Conservation (phyloP, 2,888 invertebrate species). For the Drosophila picticornis region DNA sequence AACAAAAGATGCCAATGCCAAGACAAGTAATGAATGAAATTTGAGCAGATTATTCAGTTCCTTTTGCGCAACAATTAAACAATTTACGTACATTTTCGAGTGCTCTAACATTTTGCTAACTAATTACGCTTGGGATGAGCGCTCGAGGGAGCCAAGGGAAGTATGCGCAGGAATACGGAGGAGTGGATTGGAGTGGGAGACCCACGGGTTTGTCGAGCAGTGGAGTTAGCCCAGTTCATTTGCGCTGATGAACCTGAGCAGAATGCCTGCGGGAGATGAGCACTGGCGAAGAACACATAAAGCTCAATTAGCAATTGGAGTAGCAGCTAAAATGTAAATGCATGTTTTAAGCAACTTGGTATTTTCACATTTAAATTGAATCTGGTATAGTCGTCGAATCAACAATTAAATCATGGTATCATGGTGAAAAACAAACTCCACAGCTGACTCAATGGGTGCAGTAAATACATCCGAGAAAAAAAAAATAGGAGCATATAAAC, state of each 20-base stretch:
- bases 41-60: slow-evolving; percentile 76
- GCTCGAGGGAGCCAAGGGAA: not conserved
- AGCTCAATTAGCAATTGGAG: slow-evolving; percentile 46
- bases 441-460: not conserved
- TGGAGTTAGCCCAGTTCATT: slow-evolving; percentile 51
- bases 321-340: slow-evolving; percentile 5
- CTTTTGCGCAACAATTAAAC: slow-evolving; percentile 78
- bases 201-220: slow-evolving; percentile 11
- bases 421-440: not conserved
- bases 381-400: not conserved
- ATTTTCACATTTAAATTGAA: not conserved
- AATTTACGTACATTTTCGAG: slow-evolving; percentile 73
- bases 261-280: slow-evolving; percentile 37
- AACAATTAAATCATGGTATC: not conserved
- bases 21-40: slow-evolving; percentile 74
- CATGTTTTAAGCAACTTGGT: slow-evolving; percentile 1
- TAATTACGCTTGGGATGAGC: slow-evolving; percentile 62
- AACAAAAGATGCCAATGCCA: slow-evolving; percentile 28
- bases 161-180: not conserved
- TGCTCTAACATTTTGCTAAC: slow-evolving; percentile 72
- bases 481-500: not conserved
- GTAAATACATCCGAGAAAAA: not conserved
- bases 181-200: not conserved
- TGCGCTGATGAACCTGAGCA: slow-evolving; percentile 57
- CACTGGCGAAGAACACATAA: slow-evolving; percentile 45